Base-by-base conservation (phyloP, 2,888 invertebrate species). In the Linnaemya vulpina region DNA sequence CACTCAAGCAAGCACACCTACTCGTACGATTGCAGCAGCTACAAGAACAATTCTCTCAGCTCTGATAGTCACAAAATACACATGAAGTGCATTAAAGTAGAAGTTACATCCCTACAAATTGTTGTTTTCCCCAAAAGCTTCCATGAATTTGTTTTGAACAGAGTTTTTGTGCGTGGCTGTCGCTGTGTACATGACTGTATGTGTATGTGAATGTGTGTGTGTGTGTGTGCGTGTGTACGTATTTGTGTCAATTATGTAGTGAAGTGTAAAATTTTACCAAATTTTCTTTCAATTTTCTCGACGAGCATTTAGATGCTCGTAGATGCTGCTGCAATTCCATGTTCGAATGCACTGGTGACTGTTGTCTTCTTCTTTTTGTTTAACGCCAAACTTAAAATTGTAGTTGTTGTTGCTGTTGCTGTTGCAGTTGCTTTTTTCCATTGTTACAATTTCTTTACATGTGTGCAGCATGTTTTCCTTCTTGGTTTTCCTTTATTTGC, bases 231-330 rank as follows among this genome's bases (percentile, higher is more conserved):
- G 22, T 1, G 15, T 25, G 15, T 63, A 49, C n/a, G 9, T 62
- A 15, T 43, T 11, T 46, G 20, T 65, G 75, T 75, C 81, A 70
- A 49, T 70, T 70, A 22, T 51, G 40, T 63, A 79, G 25, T 79
- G 68, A 83, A 83, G 79, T 68, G 75, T 70, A 83, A 83, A 79
- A 83, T 78, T 77, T 73, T 65, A 65, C 71, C 43, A 67, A 78
- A 73, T 55, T 78, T 74, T 75, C 75, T 73, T 79, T 65, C 62
- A 63, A 83, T 85, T 84, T 79, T 65, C 65, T 55, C 65, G 58
- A 60, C 20, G 67, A 58, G 35, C 20, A 55, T 62, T 73, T 73
- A 74, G 76, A 35, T 82, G 80, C 25, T 82, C 38, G 10, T 40
- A 40, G 55, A 63, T 68, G 68, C 65, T 68, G 68, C 30, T 79